Evolutionary conservation across 2,888 invertebrate species (phyloP), one percentile per base, ranked within the genome.

Genomic region (Gymnosoma rotundatum): DNA sequence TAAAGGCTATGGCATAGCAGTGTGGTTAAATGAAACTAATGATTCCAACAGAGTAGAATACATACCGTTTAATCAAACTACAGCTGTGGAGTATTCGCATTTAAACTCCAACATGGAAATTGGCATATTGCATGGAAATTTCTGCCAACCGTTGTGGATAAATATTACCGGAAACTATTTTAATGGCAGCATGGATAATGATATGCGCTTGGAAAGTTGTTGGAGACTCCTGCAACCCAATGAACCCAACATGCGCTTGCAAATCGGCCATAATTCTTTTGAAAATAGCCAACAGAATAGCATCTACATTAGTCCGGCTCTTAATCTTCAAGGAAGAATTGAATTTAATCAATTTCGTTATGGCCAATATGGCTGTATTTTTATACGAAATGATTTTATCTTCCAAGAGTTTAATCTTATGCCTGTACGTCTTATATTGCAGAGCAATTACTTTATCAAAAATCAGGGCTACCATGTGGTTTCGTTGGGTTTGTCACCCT

Each of bases 111-210:
- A 99, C 92, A 93, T 96, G 9, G 97, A 98, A 89, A 94, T 96
- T 45, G 99, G 98, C 0, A 94, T 99, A 58, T 93, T 98, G 69
- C 96, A 99, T 87, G 98, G 99, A 3, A 99, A 99, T 92, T 98
- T 95, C 89, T 99, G 99, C 89, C 95, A 96, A 7, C 94, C 95
- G 88, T 94, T 96, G 60, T 95, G 96, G 93, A 95, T 98, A 0
- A 99, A 99, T 91, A 94, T 98, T n/a, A 98, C 97, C 0, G 96
- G 96, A n/a, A 98, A 97, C 90, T 95, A 94, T 92, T 98, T 99
- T 91, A 96, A 96, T 87, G 94, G 95, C 63, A 97, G 97, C 88
- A 90, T 94, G 38, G 95, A 95, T 88, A 96, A 96, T 83, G 97
- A 96, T 1, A 93, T 99, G 38, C 96, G 97, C 89, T 93, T 98